Percentiles rank a stretch among this genome's conserved stretches.
Conservation (phyloP, 2,797 vertebrate species). For the Rousettus madagascariensis region DNA sequence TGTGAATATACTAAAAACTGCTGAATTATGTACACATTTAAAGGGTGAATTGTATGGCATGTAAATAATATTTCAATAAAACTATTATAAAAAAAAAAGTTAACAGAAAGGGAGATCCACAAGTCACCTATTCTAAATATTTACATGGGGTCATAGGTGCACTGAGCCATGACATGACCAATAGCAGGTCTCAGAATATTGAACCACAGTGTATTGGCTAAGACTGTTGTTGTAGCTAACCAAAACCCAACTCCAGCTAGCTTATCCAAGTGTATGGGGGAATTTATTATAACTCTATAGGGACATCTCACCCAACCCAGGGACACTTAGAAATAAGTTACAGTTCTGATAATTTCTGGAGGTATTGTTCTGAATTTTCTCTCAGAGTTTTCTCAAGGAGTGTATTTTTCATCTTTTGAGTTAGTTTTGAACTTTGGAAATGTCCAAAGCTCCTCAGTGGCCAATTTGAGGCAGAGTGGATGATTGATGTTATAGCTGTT, state of each 20-base stretch:
- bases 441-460: not conserved
- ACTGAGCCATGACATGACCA: not conserved
- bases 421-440: not conserved
- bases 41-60: not conserved
- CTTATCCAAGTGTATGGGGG: not conserved
- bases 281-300: not conserved
- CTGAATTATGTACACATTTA: not conserved
- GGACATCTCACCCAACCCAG: not conserved
- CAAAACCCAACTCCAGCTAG: not conserved
- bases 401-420: not conserved
- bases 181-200: not conserved
- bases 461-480: not conserved
- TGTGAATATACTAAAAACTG: too few species aligned
- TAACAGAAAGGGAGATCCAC: not conserved
- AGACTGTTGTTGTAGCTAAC: not conserved
- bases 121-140: not conserved
- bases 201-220: not conserved
- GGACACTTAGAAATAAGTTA: not conserved
- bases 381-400: not conserved
- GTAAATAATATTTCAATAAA: not conserved
- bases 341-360: not conserved
- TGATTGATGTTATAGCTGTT: not conserved
- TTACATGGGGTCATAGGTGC: not conserved
- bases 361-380: not conserved
- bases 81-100: not conserved